Evolutionary conservation across 35 echinoderm and acorn worm genomes (phyloP), one percentile per base, ranked within the genome.

Genomic region (Lytechinus pictus): DNA sequence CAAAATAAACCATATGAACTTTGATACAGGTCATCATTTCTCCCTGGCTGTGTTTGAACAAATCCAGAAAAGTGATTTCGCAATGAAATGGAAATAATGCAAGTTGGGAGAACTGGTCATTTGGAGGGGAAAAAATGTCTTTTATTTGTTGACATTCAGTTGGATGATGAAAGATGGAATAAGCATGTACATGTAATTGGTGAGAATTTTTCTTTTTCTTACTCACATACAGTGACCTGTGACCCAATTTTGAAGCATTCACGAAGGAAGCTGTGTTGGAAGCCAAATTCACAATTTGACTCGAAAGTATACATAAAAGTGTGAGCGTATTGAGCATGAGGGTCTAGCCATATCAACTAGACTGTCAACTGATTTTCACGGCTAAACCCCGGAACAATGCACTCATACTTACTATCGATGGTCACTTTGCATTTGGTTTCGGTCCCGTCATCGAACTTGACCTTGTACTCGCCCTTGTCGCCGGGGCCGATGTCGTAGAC

Each of bases 391-490:
- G 14, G 66, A 90, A 33, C 52, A 90, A 54, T 52, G 54, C 54
- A 99, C 98, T 99, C 94, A 79, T 79, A 79, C 66, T 79, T 79
- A 99, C 98, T 96, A 90, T 98, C 97, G 53, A 99, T 79, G 0
- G 87, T 95, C 8, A 99, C 95, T 52, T 97, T 98, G 61, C 97
- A 97, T 14, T 72, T 91, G 27, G 97, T 95, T 29, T 97, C 94
- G 33, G 98, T 97, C 44, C 97, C 44, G 16, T 98, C 97, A 0
- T 94, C 97, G 92, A 99, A 99, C 52, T 89, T 53, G 44, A 98
- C 97, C 44, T 96, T 94, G 89, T 99, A 99, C 54, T 97, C 94
- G 24, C 96, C 98, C 27, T 89, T 97, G 95, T 99, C 98, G 1
- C 29, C 94, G 0, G 92, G 95, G 10, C 57, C 91, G 52, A 99